Conservation (phyloP, 64 coral and sea anemone species). For the Hydrozoanthus tunicans region DNA sequence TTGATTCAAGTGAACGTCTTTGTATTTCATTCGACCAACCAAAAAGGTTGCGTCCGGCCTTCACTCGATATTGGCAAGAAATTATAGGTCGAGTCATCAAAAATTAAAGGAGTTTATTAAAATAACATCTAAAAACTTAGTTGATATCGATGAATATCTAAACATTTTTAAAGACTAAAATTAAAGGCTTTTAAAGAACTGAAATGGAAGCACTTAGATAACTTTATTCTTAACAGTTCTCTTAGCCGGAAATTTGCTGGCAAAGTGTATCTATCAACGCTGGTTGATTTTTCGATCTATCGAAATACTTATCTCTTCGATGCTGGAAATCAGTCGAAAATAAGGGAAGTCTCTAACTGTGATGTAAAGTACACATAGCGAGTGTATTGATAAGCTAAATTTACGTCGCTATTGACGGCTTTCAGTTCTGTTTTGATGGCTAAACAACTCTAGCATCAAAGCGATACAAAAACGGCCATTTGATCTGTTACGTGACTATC, state of each 20-base stretch:
- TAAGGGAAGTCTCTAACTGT: background rate
- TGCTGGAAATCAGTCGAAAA: background rate
- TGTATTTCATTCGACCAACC: background rate
- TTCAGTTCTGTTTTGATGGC: background rate
- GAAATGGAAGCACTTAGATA: background rate
- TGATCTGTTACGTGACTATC: constrained; percentile 18
- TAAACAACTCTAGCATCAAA: background rate
- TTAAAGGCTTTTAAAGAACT: background rate
- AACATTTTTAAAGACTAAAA: too few species aligned
- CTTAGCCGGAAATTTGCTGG: background rate
- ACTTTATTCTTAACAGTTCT: background rate
- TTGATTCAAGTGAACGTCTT: background rate
- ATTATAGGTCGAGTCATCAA: background rate
- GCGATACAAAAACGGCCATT: constrained; percentile 16
- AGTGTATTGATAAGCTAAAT: background rate
- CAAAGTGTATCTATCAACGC: background rate
- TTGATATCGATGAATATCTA: background rate
- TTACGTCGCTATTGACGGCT: background rate
- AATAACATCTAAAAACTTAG: background rate
- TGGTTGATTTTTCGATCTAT: background rate
- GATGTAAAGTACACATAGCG: background rate
- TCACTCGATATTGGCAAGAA: constrained; percentile 3
- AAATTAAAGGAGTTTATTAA: background rate
- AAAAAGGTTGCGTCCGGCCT: background rate
- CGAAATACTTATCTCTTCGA: background rate